Percentiles rank a stretch among this genome's conserved stretches.
These are phyloP conservation scores for Gibbula magus DNA, from an alignment of 2,888 invertebrate species.

Conservation along the genomic window DNA sequence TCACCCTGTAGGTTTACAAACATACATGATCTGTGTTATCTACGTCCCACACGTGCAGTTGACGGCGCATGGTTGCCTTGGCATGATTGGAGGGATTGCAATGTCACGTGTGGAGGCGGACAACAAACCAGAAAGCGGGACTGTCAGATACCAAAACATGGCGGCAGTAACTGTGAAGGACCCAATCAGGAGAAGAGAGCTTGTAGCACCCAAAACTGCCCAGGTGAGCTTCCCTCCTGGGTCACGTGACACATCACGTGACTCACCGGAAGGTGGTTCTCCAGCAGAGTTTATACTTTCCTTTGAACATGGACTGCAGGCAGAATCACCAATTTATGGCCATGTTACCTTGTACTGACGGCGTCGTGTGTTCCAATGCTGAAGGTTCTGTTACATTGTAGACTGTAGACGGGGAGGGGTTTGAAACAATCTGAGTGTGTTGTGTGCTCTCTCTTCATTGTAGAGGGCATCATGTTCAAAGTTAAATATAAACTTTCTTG, in stretches of 20 bases:
- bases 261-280: background rate
- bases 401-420: too few relatives aligned
- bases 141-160: constrained; percentile 53
- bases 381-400: too few relatives aligned
- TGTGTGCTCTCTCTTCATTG: background rate
- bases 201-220: constrained; percentile 60
- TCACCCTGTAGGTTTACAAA: too few relatives aligned
- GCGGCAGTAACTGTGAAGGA: constrained; percentile 58
- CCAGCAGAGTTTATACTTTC: constrained; percentile 2
- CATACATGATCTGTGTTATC: background rate
- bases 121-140: constrained; percentile 39
- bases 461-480: constrained; percentile 7
- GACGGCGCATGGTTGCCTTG: constrained; percentile 62
- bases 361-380: too few relatives aligned
- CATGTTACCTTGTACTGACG: too few relatives aligned
- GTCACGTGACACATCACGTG: constrained; percentile 12
- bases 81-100: constrained; percentile 59
- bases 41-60: constrained; percentile 46
- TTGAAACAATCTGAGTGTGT: too few relatives aligned
- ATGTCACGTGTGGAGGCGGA: constrained; percentile 64
- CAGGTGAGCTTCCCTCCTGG: constrained; percentile 49
- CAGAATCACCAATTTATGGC: background rate
- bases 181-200: constrained; percentile 38
- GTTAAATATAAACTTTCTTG: background rate
- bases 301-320: constrained; percentile 10